Evolutionary conservation across 2,113 vertebrate genomes (phyloP).

Genomic region (Eudorcas thomsonii): DNA sequence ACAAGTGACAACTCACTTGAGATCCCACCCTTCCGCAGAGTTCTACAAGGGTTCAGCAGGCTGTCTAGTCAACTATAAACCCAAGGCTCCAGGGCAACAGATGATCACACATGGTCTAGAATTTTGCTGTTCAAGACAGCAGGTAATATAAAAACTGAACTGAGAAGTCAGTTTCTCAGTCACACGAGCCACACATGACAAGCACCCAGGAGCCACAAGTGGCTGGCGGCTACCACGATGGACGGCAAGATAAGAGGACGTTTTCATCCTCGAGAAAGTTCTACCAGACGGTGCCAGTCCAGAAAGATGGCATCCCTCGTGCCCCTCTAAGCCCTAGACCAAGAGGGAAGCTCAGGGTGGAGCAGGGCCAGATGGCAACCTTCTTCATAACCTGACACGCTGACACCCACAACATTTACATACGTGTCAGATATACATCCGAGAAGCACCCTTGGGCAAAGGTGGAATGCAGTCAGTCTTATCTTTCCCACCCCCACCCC

Average conservation of each 20-base stretch:
- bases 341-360: not conserved
- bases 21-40: not conserved
- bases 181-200: not conserved
- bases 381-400: not conserved
- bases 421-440: not conserved
- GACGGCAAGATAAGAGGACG: accelerated
- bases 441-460: not conserved
- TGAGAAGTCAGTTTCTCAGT: not conserved
- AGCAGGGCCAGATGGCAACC: not conserved
- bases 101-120: accelerated
- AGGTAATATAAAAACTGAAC: not conserved
- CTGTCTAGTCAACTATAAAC: not conserved
- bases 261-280: not conserved
- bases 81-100: not conserved
- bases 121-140: accelerated
- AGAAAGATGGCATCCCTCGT: accelerated
- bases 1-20: not conserved
- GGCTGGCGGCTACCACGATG: accelerated
- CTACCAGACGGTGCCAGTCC: accelerated
- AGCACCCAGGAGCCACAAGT: accelerated
- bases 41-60: not conserved
- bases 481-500: not conserved
- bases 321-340: not conserved
- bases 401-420: not conserved
- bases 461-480: not conserved